Base-by-base conservation (phyloP, 2,797 vertebrate species). In the Epinephelus awoara region DNA sequence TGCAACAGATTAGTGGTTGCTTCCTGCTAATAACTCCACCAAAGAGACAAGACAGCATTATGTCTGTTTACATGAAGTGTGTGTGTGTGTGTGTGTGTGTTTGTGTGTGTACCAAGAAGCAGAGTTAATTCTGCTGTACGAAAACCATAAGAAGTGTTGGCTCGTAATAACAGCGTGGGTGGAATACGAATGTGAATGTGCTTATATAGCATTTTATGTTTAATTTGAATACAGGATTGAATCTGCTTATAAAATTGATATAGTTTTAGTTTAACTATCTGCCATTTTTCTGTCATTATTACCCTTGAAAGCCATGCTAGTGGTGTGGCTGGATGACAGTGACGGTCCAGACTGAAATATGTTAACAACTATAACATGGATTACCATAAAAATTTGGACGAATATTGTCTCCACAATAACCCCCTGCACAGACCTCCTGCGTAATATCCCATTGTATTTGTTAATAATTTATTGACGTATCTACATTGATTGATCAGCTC, bases 1-100 rank as follows among this genome's bases (percentile, higher is more conserved):
- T 85, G 77, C 72, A 77, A 49, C 59, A 80, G 88, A 89, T 91
- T 90, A 89, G 74, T 40, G 77, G 50, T 44, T 75, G 67, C 69
- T 79, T 77, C 71, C 76, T 71, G 76, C 78, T 84, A 79, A 88
- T 84, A 87, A 81, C 67, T 40, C 67, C 21, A 17, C 42, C 58
- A 44, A 75, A 72, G 75, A 78, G 73, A 72, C 56, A 72, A 55
- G 23, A 52, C 25, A 0, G 64, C 71, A 65, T 67, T 72, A 69
- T 13, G 67, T 63, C 64, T 77, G 69, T 72, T 79, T 18, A 57
- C 51, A 27, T 68, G 17, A 51, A 47, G 46, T 21, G 4, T 29
- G 15, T 42, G 23, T 13, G 56, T 56, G 23, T 38, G 42, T 19
- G 59, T 51, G 47, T 40, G 38, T 10, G 61, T 29, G 15, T 17